phyloP scores from a whole-genome alignment of 2,797 vertebrate genomes.

The Nasua narica region DNA sequence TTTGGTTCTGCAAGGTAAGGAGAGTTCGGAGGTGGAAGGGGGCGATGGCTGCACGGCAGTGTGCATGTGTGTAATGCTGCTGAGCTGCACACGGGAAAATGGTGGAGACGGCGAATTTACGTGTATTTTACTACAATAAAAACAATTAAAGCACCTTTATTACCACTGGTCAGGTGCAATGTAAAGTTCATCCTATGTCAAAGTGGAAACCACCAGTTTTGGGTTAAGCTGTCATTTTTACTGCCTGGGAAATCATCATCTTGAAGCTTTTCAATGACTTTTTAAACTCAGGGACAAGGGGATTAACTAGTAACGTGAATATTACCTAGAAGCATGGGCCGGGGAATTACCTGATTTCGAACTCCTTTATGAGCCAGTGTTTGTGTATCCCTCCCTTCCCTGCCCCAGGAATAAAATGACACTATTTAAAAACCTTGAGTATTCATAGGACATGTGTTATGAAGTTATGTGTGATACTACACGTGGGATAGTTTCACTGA shows the following conservation, averaged over 20 bases:
- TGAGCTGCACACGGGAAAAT: fast-evolving
- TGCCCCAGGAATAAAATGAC: background rate
- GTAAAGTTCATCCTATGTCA: background rate
- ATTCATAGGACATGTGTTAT: background rate
- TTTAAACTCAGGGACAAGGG: background rate
- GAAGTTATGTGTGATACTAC: background rate
- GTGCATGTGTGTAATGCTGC: too few species aligned
- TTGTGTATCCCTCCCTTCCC: background rate
- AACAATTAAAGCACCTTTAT: background rate
- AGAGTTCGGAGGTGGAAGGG: background rate
- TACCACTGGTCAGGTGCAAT: background rate
- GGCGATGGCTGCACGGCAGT: fast-evolving
- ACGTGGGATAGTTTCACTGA: background rate
- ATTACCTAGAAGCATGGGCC: background rate
- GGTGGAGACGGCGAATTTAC: background rate
- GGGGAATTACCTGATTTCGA: background rate
- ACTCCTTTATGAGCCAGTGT: background rate
- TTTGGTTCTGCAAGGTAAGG: background rate
- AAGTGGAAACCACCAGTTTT: background rate
- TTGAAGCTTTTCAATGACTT: background rate
- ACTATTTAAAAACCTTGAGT: background rate
- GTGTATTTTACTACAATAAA: background rate
- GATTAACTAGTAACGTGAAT: background rate
- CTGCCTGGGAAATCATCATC: background rate
- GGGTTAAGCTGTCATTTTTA: background rate